Conservation (phyloP, 1,140 invertebrate species). For the Nephila pilipes region DNA sequence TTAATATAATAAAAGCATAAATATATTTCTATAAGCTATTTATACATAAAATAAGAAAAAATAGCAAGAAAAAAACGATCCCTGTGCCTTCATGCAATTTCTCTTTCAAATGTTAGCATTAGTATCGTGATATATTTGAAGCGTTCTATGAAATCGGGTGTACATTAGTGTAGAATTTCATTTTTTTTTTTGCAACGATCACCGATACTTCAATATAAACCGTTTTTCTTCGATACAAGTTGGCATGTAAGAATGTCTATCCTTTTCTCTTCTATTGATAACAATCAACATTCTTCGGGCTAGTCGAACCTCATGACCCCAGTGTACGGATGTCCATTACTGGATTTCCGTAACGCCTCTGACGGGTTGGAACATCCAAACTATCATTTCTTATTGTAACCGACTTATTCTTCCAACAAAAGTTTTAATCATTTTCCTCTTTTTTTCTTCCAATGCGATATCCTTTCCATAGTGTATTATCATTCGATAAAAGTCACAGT, state of each 20-base stretch:
- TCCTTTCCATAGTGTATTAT: neutral
- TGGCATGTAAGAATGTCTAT: neutral
- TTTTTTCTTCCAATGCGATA: neutral
- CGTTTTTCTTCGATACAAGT: neutral
- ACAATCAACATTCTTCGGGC: conserved; percentile 28
- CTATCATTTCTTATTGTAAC: conserved; percentile 39
- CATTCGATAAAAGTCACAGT: neutral
- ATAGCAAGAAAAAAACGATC: too few relatives aligned
- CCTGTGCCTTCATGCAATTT: too few relatives aligned
- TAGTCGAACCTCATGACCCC: conserved; percentile 41
- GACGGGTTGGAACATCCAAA: conserved; percentile 53
- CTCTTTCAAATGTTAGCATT: too few relatives aligned
- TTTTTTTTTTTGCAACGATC: too few relatives aligned
- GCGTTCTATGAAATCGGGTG: too few relatives aligned
- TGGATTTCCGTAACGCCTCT: conserved; percentile 61
- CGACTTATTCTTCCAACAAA: conserved; percentile 4
- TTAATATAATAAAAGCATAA: too few relatives aligned
- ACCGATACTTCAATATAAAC: neutral
- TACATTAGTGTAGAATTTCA: too few relatives aligned
- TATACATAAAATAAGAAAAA: too few relatives aligned
- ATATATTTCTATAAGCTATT: too few relatives aligned
- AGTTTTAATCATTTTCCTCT: conserved; percentile 22
- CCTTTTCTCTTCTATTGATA: conserved; percentile 13
- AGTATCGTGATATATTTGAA: too few relatives aligned
- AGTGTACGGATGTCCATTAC: conserved; percentile 53